phyloP scores from a whole-genome alignment of 1,140 invertebrate species.

The Pachyrhynchus sulphureomaculatus region DNA sequence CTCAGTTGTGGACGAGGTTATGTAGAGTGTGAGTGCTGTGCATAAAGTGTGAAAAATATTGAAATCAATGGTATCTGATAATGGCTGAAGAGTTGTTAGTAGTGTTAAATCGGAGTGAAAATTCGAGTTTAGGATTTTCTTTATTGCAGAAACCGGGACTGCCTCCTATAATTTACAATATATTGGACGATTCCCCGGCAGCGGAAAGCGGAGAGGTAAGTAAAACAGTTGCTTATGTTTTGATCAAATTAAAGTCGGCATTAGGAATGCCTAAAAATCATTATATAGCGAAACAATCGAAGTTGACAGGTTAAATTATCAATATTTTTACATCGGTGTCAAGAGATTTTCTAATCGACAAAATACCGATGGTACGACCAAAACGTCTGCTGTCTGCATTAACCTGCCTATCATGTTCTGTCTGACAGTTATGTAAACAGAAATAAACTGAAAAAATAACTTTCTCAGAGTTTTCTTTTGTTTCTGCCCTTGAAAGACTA shows the following conservation, averaged over 20 bases:
- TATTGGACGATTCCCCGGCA: constrained; percentile 87
- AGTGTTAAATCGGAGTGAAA: constrained; percentile 78
- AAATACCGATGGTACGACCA: too few species aligned
- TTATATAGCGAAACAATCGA: too few species aligned
- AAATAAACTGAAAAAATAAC: not conserved
- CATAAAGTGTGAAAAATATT: constrained; percentile 35
- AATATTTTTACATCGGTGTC: too few species aligned
- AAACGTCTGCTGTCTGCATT: too few species aligned
- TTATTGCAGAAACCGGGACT: constrained; percentile 82
- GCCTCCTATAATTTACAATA: constrained; percentile 89
- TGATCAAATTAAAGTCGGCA: constrained; percentile 13
- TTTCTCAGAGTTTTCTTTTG: not conserved
- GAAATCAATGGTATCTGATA: constrained; percentile 55
- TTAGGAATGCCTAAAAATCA: too few species aligned
- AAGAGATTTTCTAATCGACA: too few species aligned
- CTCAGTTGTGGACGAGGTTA: constrained; percentile 44
- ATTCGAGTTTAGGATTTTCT: constrained; percentile 85
- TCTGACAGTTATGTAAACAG: constrained; percentile 20
- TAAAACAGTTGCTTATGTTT: constrained; percentile 26
- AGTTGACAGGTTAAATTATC: too few species aligned
- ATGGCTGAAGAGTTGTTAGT: constrained; percentile 87
- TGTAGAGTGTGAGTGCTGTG: constrained; percentile 42
- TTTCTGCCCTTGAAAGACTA: not conserved
- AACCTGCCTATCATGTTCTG: not conserved
- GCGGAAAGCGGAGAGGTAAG: constrained; percentile 85